Evolutionary conservation across 1,140 invertebrate genomes (phyloP), one percentile per base, ranked within the genome.

Genomic region (Euwallacea fornicatus): DNA sequence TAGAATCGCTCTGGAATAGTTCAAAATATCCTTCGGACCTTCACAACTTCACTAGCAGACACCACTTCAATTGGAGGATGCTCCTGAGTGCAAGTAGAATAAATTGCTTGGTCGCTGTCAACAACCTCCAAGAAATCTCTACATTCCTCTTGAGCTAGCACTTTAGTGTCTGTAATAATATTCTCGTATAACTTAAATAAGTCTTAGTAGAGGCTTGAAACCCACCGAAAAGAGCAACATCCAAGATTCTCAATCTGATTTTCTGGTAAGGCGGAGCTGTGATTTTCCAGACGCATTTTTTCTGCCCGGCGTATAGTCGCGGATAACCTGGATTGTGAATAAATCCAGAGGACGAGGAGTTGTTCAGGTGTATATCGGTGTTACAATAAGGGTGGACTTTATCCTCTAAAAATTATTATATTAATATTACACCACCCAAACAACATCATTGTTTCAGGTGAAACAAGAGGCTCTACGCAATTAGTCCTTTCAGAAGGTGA

Each of bases 281-380:
- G 6, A 89, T 78, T 43, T 80, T 82, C 87, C 88, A 88, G 11
- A 80, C 78, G 76, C 88, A 89, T 56, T 80, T 63, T 69, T 80
- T 77, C 63, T 83, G 80, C 4, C 85, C 86, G 56, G 88, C 81
- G 76, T 88, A 88, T 79, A 84, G 88, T 75, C 85, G 82, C 0
- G 88, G 88, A 79, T 88, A 89, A 0, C 87, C 87, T 0, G 88
- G 87, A 64, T 85, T 87, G 15, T 84, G 82, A 42, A 88, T 82
- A 77, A 87, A 88, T 1, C 87, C 88, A 47, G 81, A 78, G 8
- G 77, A 76, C 11, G 73, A 42, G 42, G 66, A 69, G 71, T 84
- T 82, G 41, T 81, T 80, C 4, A 85, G 78, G 2, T 72, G 65
- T 21, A 87, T 82, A 55, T 85, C 83, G 8, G 82, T 80, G 73